These are phyloP conservation scores for Drosophila neotestacea DNA, from an alignment of 2,888 invertebrate genomes.

Conservation along the genomic window DNA sequence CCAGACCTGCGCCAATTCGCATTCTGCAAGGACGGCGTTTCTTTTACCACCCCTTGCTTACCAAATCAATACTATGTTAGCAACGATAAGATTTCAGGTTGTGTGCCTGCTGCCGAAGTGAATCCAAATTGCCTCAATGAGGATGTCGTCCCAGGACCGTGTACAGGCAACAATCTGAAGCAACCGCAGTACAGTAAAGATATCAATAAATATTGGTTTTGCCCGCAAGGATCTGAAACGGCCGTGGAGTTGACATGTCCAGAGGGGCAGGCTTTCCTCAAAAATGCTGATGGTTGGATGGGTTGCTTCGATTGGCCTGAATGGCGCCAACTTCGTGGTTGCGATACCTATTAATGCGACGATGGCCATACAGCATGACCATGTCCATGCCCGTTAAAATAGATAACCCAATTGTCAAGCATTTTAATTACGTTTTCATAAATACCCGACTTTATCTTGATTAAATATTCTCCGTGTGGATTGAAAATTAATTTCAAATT, in stretches of 20 bases:
- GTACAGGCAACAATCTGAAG: constrained; percentile 40
- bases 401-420: constrained; percentile 13
- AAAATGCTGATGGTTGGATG: constrained; percentile 47
- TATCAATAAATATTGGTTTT: constrained; percentile 48
- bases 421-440: constrained; percentile 54
- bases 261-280: constrained; percentile 37
- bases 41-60: constrained; percentile 16
- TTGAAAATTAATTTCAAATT: constrained; percentile 58
- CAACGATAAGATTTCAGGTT: constrained; percentile 52
- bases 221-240: constrained; percentile 2
- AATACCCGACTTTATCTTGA: constrained; percentile 53
- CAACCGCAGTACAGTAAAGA: constrained; percentile 49
- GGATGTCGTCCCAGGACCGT: constrained; percentile 17
- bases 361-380: constrained; percentile 4
- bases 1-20: constrained; percentile 30
- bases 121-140: constrained; percentile 51
- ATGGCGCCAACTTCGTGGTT: constrained; percentile 56
- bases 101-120: constrained; percentile 41
- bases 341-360: constrained; percentile 27
- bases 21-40: constrained; percentile 35
- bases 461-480: constrained; percentile 49
- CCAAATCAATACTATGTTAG: constrained; percentile 44
- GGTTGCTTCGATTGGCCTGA: constrained; percentile 57
- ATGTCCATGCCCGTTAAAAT: neutral
- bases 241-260: constrained; percentile 40